A percentile compares a stretch with the other conserved stretches of the same genome.
phyloP scores from a whole-genome alignment of 2,888 invertebrate species.

The Synanthedon myopaeformis region DNA sequence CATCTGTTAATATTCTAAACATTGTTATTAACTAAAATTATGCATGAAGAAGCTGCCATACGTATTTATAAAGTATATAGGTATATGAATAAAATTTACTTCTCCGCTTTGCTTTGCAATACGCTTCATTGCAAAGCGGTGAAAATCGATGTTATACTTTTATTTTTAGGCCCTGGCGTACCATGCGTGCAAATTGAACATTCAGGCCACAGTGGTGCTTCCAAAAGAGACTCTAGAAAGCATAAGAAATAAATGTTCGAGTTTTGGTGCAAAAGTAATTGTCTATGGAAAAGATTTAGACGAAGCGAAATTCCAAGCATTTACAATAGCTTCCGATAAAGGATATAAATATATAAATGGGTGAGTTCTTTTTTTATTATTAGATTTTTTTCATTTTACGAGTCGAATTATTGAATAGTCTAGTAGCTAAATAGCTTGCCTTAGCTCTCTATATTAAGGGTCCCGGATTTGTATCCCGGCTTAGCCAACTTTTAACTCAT shows the following conservation, averaged over 20 bases:
- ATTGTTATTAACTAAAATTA: no score
- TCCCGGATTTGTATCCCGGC: no score
- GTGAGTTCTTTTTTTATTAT: conserved; percentile 37
- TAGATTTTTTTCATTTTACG: not conserved
- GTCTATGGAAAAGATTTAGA: conserved; percentile 80
- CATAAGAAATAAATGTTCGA: conserved; percentile 83
- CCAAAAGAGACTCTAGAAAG: conserved; percentile 83
- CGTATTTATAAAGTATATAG: no score
- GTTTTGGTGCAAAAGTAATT: conserved; percentile 82
- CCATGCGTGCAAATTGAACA: conserved; percentile 74
- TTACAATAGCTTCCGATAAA: conserved; percentile 74
- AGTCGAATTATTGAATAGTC: no score
- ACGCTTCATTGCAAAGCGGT: no score
- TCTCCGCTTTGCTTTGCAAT: no score
- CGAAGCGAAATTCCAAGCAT: conserved; percentile 81
- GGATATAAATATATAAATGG: conserved; percentile 85
- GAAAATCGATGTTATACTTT: no score
- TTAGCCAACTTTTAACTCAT: no score
- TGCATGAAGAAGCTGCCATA: no score
- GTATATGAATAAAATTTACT: not conserved
- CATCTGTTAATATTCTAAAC: no score
- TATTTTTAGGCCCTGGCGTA: conserved; percentile 69
- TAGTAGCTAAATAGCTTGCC: no score
- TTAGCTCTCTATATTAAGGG: no score
- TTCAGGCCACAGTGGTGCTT: conserved; percentile 85